These are phyloP conservation scores for Pristionchus maxplancki DNA, from an alignment of 2,888 invertebrate species.

Conservation along the genomic window DNA sequence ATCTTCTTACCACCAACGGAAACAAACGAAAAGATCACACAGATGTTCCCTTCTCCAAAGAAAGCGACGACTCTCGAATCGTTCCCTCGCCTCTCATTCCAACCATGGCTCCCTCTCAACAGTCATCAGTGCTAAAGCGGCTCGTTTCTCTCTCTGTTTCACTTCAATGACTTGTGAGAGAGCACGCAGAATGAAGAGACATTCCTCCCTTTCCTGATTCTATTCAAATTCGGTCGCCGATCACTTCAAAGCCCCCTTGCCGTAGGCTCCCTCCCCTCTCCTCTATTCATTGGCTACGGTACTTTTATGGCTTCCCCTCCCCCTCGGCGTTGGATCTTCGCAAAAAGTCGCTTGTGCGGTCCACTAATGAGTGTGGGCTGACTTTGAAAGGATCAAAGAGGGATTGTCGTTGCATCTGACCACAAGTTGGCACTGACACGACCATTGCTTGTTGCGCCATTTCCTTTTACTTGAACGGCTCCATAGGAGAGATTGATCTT, in stretches of 20 bases:
- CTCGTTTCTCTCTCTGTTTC: not conserved
- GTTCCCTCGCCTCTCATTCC: not conserved
- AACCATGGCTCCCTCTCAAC: not conserved
- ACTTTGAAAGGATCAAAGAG: not conserved
- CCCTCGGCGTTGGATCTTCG: not conserved
- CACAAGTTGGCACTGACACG: not conserved
- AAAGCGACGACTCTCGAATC: not conserved
- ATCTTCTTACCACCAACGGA: not conserved
- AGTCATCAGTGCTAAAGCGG: not conserved
- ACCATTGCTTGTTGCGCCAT: not conserved
- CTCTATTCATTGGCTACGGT: constrained; percentile 10
- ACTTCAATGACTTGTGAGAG: not conserved
- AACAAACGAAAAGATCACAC: not conserved
- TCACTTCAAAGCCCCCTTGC: not conserved
- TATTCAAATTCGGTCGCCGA: not conserved
- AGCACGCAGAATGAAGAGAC: not conserved
- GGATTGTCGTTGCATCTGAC: not conserved
- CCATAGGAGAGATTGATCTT: not conserved
- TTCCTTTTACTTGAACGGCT: no score
- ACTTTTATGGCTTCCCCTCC: not conserved
- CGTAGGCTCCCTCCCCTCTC: no score
- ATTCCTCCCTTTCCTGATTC: not conserved
- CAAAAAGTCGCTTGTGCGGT: constrained; percentile 22
- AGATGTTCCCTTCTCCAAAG: not conserved
- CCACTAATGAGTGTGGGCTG: not conserved